phyloP scores from a whole-genome alignment of 2,113 vertebrate genomes.

The Patagioenas fasciata region DNA sequence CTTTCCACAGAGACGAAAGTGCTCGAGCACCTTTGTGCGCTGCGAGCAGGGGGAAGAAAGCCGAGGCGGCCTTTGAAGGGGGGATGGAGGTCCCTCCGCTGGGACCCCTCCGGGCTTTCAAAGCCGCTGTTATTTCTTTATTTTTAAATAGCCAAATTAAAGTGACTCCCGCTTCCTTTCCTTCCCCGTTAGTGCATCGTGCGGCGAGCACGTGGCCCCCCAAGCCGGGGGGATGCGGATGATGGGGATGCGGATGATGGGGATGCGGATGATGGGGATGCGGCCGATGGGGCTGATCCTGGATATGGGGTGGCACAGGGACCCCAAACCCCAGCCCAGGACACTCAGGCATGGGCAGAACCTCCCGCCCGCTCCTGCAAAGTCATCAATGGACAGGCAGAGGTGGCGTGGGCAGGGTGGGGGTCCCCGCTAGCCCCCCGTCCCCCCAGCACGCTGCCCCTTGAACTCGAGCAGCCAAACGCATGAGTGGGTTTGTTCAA shows the following conservation, averaged over 20 bases:
- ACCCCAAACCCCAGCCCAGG: background rate
- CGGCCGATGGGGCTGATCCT: accelerated
- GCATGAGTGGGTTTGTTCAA: constrained; percentile 36
- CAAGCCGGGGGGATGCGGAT: accelerated
- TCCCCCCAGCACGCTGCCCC: background rate
- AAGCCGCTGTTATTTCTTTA: constrained; percentile 68
- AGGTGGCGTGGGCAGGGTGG: background rate
- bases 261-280: accelerated
- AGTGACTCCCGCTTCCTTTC: constrained; percentile 46
- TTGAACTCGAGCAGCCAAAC: background rate
- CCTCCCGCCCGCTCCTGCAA: background rate
- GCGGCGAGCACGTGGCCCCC: background rate
- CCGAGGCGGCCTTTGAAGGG: constrained; percentile 73
- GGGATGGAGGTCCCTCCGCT: constrained; percentile 65
- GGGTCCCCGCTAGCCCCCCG: background rate
- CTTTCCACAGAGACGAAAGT: constrained; percentile 72
- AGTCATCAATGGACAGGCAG: background rate
- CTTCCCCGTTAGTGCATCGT: background rate
- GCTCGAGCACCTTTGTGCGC: constrained; percentile 64
- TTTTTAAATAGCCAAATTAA: constrained; percentile 77
- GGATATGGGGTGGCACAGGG: background rate
- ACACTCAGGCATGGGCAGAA: background rate
- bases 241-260: too few species aligned
- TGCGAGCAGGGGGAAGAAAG: constrained; percentile 68
- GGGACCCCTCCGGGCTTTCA: constrained; percentile 73